A percentile compares a stretch with the other conserved stretches of the same genome.
These are phyloP conservation scores for Arrhamphus sclerolepis DNA, from an alignment of 2,797 vertebrate genomes.

Conservation along the genomic window DNA sequence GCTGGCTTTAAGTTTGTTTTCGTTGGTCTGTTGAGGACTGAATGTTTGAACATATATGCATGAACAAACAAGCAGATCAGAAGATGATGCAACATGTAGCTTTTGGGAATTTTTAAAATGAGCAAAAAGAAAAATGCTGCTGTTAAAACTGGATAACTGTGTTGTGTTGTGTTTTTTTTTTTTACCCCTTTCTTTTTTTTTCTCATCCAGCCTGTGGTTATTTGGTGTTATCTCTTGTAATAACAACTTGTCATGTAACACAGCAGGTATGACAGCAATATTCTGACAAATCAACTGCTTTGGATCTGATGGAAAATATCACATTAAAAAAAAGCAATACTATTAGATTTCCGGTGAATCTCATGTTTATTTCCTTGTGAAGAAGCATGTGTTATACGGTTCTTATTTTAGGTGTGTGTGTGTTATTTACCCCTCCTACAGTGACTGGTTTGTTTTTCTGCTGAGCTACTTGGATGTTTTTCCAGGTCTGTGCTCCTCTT, in stretches of 20 bases:
- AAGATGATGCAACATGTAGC: neutral
- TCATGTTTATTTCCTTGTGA: neutral
- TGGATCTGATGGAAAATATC: conserved; percentile 6
- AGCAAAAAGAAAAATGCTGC: neutral
- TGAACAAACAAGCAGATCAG: neutral
- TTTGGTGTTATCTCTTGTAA: no score
- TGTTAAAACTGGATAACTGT: neutral
- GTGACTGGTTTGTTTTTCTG: conserved; percentile 33
- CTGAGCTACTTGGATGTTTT: conserved; percentile 41
- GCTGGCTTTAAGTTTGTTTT: conserved; percentile 10
- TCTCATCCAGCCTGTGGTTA: no score
- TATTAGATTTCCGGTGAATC: conserved; percentile 13
- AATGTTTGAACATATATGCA: neutral
- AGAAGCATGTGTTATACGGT: neutral
- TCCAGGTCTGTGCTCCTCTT: conserved; percentile 42
- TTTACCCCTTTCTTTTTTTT: conserved; percentile 14
- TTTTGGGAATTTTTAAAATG: neutral
- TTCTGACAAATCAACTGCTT: neutral
- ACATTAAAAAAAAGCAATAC: conserved; percentile 13
- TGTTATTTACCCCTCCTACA: neutral
- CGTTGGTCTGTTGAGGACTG: neutral
- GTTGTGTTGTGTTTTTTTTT: no score
- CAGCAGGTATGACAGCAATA: no score
- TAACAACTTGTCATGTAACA: no score
- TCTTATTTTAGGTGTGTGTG: conserved; percentile 19